Evolutionary conservation across 2,888 invertebrate species (phyloP).

Genomic region (Cryptosula pallasiana): DNA sequence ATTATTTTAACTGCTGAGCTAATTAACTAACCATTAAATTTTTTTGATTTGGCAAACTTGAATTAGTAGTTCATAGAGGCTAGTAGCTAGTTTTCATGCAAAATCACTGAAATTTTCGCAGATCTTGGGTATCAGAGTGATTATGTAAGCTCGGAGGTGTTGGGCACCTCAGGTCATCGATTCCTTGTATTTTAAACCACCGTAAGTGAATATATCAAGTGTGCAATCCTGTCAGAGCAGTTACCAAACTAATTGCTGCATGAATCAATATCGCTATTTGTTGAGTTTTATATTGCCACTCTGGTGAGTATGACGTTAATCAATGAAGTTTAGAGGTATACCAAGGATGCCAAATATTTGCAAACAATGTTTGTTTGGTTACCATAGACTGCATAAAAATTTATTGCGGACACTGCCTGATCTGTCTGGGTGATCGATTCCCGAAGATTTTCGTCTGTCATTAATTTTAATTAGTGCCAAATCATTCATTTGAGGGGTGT

Average conservation of each 20-base stretch:
- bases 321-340: not conserved
- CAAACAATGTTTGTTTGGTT: slow-evolving; percentile 13
- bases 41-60: too few species aligned
- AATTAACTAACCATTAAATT: too few species aligned
- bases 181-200: not conserved
- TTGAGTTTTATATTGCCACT: slow-evolving; percentile 4
- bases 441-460: too few species aligned
- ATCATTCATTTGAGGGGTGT: too few species aligned
- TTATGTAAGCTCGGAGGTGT: too few species aligned
- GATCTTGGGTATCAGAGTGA: too few species aligned
- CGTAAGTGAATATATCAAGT: not conserved
- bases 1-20: too few species aligned
- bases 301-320: not conserved
- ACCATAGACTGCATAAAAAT: not conserved
- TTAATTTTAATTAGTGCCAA: too few species aligned
- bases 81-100: too few species aligned
- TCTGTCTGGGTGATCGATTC: too few species aligned
- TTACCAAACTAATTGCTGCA: slow-evolving; percentile 4
- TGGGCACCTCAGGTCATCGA: not conserved
- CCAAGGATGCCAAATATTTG: slow-evolving; percentile 13
- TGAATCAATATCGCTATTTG: slow-evolving; percentile 20
- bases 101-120: too few species aligned
- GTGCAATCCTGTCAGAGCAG: not conserved
- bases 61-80: too few species aligned
- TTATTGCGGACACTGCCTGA: not conserved